These are phyloP conservation scores for Octonoba sinensis DNA, from an alignment of 2,888 invertebrate species.

Conservation along the genomic window DNA sequence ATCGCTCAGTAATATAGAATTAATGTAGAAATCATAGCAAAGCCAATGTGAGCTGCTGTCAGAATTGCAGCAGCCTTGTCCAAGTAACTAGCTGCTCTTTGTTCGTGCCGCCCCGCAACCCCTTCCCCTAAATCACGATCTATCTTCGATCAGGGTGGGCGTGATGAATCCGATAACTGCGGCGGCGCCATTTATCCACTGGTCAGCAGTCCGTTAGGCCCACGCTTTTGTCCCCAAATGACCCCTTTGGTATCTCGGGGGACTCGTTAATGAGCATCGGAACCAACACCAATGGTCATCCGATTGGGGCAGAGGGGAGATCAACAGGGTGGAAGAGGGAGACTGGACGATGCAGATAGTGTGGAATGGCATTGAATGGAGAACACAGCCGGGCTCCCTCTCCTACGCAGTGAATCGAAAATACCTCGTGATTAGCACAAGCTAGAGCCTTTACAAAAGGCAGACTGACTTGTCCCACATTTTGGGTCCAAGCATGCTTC, in stretches of 20 bases:
- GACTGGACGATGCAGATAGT: slow-evolving; percentile 30
- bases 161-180: slow-evolving; percentile 63
- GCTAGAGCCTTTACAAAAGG: too few relatives aligned
- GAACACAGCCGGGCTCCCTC: background rate
- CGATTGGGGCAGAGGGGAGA: slow-evolving; percentile 17
- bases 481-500: too few relatives aligned
- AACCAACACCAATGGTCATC: slow-evolving; percentile 51
- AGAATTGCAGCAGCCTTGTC: too few relatives aligned
- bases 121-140: slow-evolving; percentile 55
- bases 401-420: too few relatives aligned
- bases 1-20: too few relatives aligned
- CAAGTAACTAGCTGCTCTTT: background rate
- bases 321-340: slow-evolving; percentile 16
- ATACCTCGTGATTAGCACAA: too few relatives aligned
- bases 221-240: slow-evolving; percentile 15
- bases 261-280: slow-evolving; percentile 45
- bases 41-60: too few relatives aligned
- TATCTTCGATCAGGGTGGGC: slow-evolving; percentile 43
- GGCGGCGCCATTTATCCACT: slow-evolving; percentile 57
- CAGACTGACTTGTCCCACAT: too few relatives aligned
- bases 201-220: slow-evolving; percentile 38
- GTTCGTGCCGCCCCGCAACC: background rate
- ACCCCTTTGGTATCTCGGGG: slow-evolving; percentile 45
- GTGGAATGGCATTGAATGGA: slow-evolving; percentile 41
- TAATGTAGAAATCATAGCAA: too few relatives aligned